Conservation (phyloP, 1,140 invertebrate genomes). For the Drosophila jambulina region DNA sequence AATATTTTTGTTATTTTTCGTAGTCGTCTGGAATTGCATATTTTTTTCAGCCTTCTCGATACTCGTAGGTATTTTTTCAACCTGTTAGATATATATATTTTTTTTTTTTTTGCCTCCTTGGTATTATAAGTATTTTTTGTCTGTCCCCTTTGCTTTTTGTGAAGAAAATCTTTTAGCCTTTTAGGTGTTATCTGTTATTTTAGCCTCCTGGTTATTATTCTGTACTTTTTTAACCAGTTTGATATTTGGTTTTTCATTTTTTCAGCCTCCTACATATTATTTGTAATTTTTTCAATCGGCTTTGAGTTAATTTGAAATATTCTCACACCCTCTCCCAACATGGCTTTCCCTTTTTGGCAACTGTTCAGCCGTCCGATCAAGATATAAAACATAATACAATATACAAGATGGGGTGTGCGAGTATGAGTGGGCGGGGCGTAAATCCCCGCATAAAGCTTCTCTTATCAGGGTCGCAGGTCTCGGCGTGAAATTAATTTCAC, state of each 20-base stretch:
- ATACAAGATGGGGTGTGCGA: not conserved
- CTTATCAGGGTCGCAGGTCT: slow-evolving; percentile 36
- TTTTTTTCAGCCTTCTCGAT: too few relatives aligned
- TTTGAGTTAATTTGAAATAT: slow-evolving; percentile 19
- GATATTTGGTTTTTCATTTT: not conserved
- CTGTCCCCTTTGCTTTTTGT: too few relatives aligned
- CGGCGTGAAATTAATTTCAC: slow-evolving; percentile 53
- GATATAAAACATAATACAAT: slow-evolving; percentile 26
- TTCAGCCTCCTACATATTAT: not conserved
- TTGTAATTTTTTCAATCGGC: slow-evolving; percentile 3
- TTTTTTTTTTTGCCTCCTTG: too few relatives aligned
- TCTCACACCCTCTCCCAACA: slow-evolving; percentile 5
- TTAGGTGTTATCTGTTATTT: not conserved
- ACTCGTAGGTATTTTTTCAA: too few relatives aligned
- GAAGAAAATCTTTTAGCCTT: too few relatives aligned
- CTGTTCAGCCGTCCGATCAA: slow-evolving; percentile 20
- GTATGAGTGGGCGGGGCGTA: not conserved
- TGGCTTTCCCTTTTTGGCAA: not conserved
- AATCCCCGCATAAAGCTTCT: slow-evolving; percentile 37
- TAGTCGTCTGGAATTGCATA: too few relatives aligned
- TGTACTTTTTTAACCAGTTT: not conserved
- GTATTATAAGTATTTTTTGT: too few relatives aligned
- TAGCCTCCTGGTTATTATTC: not conserved
- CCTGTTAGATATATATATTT: too few relatives aligned
- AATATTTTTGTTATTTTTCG: too few relatives aligned